A percentile compares a stretch with the other conserved stretches of the same genome.
Evolutionary conservation across 2,888 invertebrate genomes (phyloP).

Genomic region (Syritta pipiens): DNA sequence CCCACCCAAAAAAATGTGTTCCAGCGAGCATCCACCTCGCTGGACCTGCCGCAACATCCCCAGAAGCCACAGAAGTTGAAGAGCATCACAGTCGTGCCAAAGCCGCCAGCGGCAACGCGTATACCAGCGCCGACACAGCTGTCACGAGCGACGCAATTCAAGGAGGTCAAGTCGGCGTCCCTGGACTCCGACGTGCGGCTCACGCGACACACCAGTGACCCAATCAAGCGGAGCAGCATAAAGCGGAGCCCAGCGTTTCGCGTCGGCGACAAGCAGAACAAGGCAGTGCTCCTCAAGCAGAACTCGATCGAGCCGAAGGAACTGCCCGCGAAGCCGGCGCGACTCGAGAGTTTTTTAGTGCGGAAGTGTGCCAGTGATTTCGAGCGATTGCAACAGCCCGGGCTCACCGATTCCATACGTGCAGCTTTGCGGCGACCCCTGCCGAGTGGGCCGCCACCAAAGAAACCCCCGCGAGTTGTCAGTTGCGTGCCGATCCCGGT

Average conservation of each 20-base stretch:
- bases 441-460: conserved; percentile 86
- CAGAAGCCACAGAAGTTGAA: conserved; percentile 61
- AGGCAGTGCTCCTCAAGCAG: conserved; percentile 70
- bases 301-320: conserved; percentile 67
- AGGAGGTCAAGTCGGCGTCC: conserved; percentile 54
- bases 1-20: conserved; percentile 59
- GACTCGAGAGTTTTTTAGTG: conserved; percentile 70
- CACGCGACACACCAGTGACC: conserved; percentile 76
- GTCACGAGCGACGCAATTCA: conserved; percentile 50
- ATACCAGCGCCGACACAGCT: conserved; percentile 51
- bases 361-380: conserved; percentile 74
- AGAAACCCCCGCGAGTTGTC: conserved; percentile 84
- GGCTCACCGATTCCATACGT: conserved; percentile 82
- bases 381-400: conserved; percentile 73
- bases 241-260: conserved; percentile 82
- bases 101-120: conserved; percentile 21
- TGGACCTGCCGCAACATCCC: conserved; percentile 68
- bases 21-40: conserved; percentile 70
- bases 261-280: conserved; percentile 66
- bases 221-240: conserved; percentile 79
- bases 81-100: conserved; percentile 49
- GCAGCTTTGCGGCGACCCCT: conserved; percentile 84
- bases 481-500: conserved; percentile 43
- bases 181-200: conserved; percentile 59
- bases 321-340: conserved; percentile 36